A percentile compares a stretch with the other conserved stretches of the same genome.
These are phyloP conservation scores for Sus cebifrons DNA, from an alignment of 2,797 vertebrate genomes.

Conservation along the genomic window DNA sequence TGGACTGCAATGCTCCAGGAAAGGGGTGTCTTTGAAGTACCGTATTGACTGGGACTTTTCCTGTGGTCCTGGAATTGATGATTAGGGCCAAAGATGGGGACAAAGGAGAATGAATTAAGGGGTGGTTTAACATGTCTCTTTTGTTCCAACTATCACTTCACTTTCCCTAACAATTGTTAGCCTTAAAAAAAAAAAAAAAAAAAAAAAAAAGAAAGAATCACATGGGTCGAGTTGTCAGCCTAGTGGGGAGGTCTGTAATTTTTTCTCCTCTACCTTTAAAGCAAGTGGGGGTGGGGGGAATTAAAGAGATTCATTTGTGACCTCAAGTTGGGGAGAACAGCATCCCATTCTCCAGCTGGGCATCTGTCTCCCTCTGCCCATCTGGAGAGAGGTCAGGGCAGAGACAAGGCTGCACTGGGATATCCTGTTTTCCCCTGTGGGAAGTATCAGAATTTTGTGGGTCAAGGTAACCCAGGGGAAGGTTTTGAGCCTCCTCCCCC, in stretches of 20 bases:
- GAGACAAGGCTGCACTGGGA: neutral
- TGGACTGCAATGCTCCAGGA: neutral
- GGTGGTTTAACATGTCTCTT: neutral
- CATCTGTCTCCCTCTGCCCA: neutral
- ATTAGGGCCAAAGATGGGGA: neutral
- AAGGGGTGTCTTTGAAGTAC: neutral
- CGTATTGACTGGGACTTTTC: neutral
- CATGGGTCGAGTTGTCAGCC: neutral
- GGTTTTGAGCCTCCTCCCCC: neutral
- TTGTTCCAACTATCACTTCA: neutral
- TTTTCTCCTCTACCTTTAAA: neutral
- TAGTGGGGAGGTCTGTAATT: neutral
- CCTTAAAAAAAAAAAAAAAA: neutral
- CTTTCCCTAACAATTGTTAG: neutral
- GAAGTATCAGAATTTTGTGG: neutral
- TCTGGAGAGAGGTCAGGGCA: neutral
- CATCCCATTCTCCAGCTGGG: neutral
- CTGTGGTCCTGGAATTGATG: neutral
- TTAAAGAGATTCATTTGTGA: neutral
- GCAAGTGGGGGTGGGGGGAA: neutral
- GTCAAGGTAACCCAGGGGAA: neutral
- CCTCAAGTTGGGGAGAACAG: neutral
- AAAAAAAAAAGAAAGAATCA: too few relatives aligned
- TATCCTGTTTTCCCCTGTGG: neutral
- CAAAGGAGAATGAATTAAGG: neutral